Evolutionary conservation across 2,888 invertebrate species (phyloP).

Genomic region (Argyresthia goedartella): DNA sequence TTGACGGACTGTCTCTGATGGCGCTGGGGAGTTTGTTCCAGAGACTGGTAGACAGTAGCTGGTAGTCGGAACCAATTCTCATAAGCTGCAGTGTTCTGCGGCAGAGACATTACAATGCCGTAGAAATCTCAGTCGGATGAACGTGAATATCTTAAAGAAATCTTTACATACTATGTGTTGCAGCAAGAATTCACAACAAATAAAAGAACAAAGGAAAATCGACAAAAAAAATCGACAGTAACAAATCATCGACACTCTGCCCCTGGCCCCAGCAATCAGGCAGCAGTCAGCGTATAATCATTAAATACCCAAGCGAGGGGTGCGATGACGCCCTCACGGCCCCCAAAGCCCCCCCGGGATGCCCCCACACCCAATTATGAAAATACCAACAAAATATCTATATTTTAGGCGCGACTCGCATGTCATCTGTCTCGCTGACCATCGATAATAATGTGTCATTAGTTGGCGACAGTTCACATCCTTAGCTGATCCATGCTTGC

Average conservation of each 20-base stretch:
- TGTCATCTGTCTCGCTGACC: background rate
- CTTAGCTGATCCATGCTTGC: slow-evolving; percentile 12
- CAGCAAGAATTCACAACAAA: too few relatives aligned
- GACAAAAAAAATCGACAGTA: slow-evolving; percentile 30
- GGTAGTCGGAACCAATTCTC: too few relatives aligned
- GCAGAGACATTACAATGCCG: too few relatives aligned
- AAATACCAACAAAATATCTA: slow-evolving; percentile 68
- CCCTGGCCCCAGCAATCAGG: slow-evolving; percentile 55
- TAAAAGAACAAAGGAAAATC: too few relatives aligned
- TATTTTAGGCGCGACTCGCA: slow-evolving; percentile 46
- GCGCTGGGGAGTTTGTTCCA: too few relatives aligned
- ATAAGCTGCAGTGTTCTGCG: too few relatives aligned
- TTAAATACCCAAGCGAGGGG: slow-evolving; percentile 66
- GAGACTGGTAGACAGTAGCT: too few relatives aligned
- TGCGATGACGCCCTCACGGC: slow-evolving; percentile 53
- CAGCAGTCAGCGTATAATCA: slow-evolving; percentile 70
- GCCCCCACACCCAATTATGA: slow-evolving; percentile 61
- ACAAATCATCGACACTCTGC: slow-evolving; percentile 39
- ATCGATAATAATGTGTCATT: background rate
- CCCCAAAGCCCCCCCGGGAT: slow-evolving; percentile 12
- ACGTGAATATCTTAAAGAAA: too few relatives aligned
- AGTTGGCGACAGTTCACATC: background rate
- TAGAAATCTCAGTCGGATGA: too few relatives aligned
- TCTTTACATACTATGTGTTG: too few relatives aligned
- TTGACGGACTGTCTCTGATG: too few relatives aligned